Base-by-base conservation (phyloP, 2,797 vertebrate species). In the Pipistrellus nathusii region DNA sequence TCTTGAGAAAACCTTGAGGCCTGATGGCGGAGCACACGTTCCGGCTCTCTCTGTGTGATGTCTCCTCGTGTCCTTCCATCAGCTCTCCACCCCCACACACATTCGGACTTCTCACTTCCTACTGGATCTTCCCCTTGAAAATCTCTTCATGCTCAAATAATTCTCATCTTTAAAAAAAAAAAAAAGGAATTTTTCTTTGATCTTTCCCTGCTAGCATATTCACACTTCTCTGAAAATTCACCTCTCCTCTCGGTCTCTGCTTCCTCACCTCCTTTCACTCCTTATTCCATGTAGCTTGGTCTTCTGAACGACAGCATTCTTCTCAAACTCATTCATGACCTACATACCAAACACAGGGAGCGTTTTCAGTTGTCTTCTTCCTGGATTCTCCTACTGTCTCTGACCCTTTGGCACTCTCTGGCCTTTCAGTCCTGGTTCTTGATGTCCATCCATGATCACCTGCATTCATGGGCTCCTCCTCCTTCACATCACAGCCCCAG, bases 1-100 rank as follows among this genome's bases (percentile, higher is more conserved):
- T 53, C 69, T 73, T 2, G 1, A 35, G 94, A 72, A 82, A 81
- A 59, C n/a, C 17, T n/a, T 12, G 66, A 75, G 73, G 59, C 53
- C 41, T 21, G 35, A 15, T 25, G 9, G 69, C 66, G 55, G 57
- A 38, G 66, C 51, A 23, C 0, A 0, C 0, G 0, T 11, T 77
- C 41, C 6, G 35, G 55, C 23, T 77, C 4, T 68, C 35, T 38
- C 20, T 78, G 3, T 6, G 2, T 21, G n/a, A 41, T 75, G 73
- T 57, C 53, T 32, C 5, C n/a, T 11, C 15, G 8, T 0, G 10
- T n/a, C 44, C 6, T 4, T 48, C 51, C 35, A 10, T 23, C 32
- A 32, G 53, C 1, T 3, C 3, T 64, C 41, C 12, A 35, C 62
- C 30, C 30, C 30, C 1, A 1, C n/a, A 38, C n/a, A n/a, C 1